phyloP scores from a whole-genome alignment of 2,888 invertebrate species.

The Parnassius orleans region DNA sequence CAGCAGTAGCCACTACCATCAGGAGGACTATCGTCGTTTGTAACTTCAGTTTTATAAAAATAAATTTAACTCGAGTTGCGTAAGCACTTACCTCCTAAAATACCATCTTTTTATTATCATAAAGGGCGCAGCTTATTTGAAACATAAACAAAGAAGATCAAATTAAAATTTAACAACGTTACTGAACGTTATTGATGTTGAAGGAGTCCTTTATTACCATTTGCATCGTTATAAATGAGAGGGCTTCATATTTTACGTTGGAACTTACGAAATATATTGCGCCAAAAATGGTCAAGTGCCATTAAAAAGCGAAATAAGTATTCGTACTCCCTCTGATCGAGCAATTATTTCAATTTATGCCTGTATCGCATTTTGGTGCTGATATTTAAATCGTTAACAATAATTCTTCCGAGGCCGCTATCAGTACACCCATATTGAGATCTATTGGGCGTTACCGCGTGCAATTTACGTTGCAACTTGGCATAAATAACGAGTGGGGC shows the following conservation, averaged over 20 bases:
- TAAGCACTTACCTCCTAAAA: no score
- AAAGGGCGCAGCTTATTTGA: neutral
- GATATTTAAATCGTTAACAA: conserved; percentile 34
- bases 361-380: conserved; percentile 22
- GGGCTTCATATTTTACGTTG: conserved; percentile 20
- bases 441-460: conserved; percentile 58
- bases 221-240: conserved; percentile 19
- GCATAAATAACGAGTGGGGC: conserved; percentile 48
- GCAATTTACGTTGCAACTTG: conserved; percentile 57
- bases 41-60: no score
- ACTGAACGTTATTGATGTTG: conserved; percentile 9
- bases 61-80: no score
- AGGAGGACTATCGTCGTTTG: no score
- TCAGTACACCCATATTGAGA: conserved; percentile 58
- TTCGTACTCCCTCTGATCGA: conserved; percentile 23
- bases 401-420: conserved; percentile 43
- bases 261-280: conserved; percentile 19
- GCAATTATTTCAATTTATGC: conserved; percentile 33
- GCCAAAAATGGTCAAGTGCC: conserved; percentile 28
- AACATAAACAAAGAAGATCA: conserved; percentile 6
- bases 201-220: conserved; percentile 10
- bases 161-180: conserved; percentile 16
- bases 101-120: no score
- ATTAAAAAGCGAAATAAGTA: conserved; percentile 28
- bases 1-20: no score